These are phyloP conservation scores for Probosciger aterrimus DNA, from an alignment of 2,113 vertebrate genomes.

Conservation along the genomic window DNA sequence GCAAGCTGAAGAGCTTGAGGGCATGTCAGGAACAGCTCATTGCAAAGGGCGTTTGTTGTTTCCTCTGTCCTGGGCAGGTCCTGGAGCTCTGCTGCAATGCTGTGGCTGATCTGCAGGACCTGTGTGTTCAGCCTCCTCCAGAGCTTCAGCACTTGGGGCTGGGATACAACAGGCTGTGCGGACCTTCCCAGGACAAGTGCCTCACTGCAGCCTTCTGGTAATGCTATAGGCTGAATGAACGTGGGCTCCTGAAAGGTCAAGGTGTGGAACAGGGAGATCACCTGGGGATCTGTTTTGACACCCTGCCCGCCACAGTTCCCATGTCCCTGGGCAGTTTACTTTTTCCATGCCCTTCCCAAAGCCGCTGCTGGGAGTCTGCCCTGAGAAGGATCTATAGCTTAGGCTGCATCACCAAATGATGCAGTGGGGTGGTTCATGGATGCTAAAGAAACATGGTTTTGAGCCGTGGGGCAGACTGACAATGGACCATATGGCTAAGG, in stretches of 20 bases:
- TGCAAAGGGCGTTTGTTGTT: neutral
- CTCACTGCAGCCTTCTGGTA: conserved; percentile 80
- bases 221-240: neutral
- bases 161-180: conserved; percentile 75
- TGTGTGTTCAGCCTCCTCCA: conserved; percentile 63
- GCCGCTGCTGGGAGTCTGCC: neutral
- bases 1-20: neutral
- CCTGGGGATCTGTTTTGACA: neutral
- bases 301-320: neutral
- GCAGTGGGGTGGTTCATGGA: neutral
- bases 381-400: neutral
- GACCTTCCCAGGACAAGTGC: conserved; percentile 50
- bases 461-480: neutral
- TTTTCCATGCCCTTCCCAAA: neutral
- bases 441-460: neutral
- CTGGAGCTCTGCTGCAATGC: conserved; percentile 84
- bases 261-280: neutral
- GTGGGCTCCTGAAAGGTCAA: neutral
- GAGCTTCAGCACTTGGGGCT: conserved; percentile 81
- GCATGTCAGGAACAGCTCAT: neutral
- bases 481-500: neutral
- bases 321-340: neutral
- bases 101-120: conserved; percentile 68
- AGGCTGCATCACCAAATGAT: neutral
- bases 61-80: conserved; percentile 61